phyloP scores from a whole-genome alignment of 2,797 vertebrate genomes.

The Phrynocephalus guinanensis region DNA sequence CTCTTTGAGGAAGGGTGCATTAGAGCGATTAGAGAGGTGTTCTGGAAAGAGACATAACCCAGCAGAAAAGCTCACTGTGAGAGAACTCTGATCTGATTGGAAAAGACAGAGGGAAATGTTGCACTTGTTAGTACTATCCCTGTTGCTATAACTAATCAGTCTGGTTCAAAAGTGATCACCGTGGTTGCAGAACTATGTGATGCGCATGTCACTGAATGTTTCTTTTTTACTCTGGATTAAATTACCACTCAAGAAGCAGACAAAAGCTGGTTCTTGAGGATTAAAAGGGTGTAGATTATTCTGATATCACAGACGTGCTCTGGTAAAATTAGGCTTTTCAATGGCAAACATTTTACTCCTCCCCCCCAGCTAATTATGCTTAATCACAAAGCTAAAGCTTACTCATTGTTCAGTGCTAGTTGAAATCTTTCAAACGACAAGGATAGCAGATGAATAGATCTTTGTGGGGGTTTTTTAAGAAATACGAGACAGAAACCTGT shows the following conservation, averaged over 20 bases:
- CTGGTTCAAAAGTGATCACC: not conserved
- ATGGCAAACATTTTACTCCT: not conserved
- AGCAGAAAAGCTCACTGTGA: slow-evolving; percentile 68
- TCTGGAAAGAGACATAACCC: slow-evolving; percentile 73
- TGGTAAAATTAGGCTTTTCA: not conserved
- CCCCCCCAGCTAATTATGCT: not conserved
- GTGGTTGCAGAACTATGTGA: slow-evolving; percentile 36
- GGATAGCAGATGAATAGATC: not conserved
- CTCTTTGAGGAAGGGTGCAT: slow-evolving; percentile 61
- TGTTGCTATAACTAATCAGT: slow-evolving; percentile 43
- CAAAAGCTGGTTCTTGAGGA: not conserved
- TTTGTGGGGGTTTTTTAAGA: not conserved
- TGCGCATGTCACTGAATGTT: not conserved
- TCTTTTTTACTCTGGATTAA: slow-evolving; percentile 4
- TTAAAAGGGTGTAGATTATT: not conserved
- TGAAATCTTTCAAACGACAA: not conserved
- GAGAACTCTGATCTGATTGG: slow-evolving; percentile 71
- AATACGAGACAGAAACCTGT: not conserved
- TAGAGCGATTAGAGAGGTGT: slow-evolving; percentile 80
- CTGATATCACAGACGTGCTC: not conserved
- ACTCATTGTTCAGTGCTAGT: not conserved
- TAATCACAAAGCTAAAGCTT: not conserved
- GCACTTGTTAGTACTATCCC: slow-evolving; percentile 64
- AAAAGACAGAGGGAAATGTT: slow-evolving; percentile 79
- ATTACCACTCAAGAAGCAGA: not conserved